Percentiles rank a stretch among this genome's conserved stretches.
phyloP scores from a whole-genome alignment of 2,113 vertebrate genomes.

The Heliornis fulica region DNA sequence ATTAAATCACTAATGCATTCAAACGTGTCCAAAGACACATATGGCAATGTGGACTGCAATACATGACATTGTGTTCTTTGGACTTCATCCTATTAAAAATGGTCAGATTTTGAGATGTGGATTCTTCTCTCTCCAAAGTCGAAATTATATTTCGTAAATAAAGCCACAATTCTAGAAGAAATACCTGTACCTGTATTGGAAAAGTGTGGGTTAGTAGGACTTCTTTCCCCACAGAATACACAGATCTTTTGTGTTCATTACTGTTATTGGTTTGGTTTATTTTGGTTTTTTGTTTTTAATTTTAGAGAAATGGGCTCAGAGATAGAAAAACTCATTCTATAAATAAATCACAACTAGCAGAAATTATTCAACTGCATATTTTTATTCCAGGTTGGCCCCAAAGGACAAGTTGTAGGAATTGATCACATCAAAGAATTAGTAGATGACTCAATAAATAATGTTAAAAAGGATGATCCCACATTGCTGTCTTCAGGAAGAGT shows the following conservation, averaged over 20 bases:
- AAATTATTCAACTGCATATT: constrained; percentile 56
- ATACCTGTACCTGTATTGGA: not conserved
- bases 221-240: not conserved
- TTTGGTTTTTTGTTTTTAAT: constrained; percentile 10
- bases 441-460: constrained; percentile 94
- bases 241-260: not conserved
- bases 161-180: not conserved
- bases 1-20: too few relatives aligned
- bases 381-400: constrained; percentile 87
- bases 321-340: not conserved
- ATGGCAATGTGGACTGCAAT: not conserved
- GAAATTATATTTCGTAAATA: not conserved
- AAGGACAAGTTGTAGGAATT: constrained; percentile 96
- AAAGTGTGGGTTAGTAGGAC: not conserved
- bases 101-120: not conserved
- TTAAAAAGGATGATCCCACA: constrained; percentile 93
- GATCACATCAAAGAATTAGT: constrained; percentile 99
- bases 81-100: not conserved
- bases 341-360: constrained; percentile 2
- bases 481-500: constrained; percentile 93
- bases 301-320: constrained; percentile 21
- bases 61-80: not conserved
- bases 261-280: not conserved
- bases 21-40: not conserved
- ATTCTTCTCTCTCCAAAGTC: not conserved